phyloP scores from a whole-genome alignment of 2,797 vertebrate species.

The Neoniphon sammara region DNA sequence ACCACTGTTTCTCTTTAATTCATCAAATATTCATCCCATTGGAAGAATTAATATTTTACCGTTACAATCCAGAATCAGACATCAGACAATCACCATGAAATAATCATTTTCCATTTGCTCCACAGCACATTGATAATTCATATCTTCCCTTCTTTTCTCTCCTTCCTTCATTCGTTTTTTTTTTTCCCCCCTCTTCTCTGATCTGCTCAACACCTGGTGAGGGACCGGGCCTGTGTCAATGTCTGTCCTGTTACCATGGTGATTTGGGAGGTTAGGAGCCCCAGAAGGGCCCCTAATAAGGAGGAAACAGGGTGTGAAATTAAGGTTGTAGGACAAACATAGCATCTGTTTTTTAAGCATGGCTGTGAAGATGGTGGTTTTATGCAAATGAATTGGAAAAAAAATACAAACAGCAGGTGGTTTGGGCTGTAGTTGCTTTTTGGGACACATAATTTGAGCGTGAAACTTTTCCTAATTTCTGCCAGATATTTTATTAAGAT shows the following conservation, averaged over 20 bases:
- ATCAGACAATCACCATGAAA: conserved; percentile 80
- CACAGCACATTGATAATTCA: conserved; percentile 76
- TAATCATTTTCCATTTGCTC: conserved; percentile 80
- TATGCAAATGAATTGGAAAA: conserved; percentile 59
- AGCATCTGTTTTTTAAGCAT: conserved; percentile 74
- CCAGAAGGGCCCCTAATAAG: conserved; percentile 71
- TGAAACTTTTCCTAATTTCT: background rate
- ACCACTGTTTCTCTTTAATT: conserved; percentile 63
- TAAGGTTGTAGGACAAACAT: conserved; percentile 74
- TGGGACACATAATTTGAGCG: conserved; percentile 35
- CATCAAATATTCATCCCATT: conserved; percentile 76
- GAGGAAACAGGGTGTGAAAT: conserved; percentile 77
- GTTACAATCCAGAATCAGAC: conserved; percentile 78
- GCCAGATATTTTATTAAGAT: background rate
- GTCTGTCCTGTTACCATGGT: conserved; percentile 76
- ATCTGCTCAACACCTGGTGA: conserved; percentile 71
- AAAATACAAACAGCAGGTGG: conserved; percentile 57
- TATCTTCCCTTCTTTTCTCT: conserved; percentile 50
- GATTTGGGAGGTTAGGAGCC: conserved; percentile 72
- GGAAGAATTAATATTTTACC: conserved; percentile 76
- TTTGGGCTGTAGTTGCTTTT: conserved; percentile 49
- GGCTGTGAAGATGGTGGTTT: conserved; percentile 52
- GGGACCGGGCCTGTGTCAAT: conserved; percentile 59
- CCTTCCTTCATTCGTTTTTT: conserved; percentile 35
- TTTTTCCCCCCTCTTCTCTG: conserved; percentile 26